These are phyloP conservation scores for Zosterops borbonicus DNA, from an alignment of 2,113 vertebrate genomes.

Conservation along the genomic window DNA sequence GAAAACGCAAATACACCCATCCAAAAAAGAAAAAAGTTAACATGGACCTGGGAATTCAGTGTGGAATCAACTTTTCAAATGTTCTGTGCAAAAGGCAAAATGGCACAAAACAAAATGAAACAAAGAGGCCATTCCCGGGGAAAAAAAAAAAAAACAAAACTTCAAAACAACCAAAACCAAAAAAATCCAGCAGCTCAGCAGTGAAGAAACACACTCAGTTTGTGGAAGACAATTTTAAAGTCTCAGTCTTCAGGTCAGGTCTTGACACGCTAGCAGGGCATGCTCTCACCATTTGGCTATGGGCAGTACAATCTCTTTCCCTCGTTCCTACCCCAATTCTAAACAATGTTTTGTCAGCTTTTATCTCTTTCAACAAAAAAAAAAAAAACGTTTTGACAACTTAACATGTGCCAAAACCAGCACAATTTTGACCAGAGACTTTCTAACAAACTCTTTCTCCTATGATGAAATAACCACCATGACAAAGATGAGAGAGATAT, in stretches of 20 bases:
- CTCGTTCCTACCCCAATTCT: neutral
- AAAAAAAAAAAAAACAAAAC: no score
- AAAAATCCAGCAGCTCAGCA: neutral
- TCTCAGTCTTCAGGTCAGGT: neutral
- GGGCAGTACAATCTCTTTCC: neutral
- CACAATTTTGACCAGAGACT: neutral
- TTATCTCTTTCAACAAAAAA: neutral
- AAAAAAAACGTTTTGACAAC: neutral
- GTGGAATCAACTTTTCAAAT: neutral
- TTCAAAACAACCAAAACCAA: no score
- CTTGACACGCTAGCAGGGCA: neutral
- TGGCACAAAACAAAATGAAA: neutral
- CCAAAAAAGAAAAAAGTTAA: neutral
- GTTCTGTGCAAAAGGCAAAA: neutral
- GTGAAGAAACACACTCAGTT: neutral
- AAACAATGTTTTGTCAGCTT: neutral
- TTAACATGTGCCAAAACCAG: neutral
- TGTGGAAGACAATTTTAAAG: neutral
- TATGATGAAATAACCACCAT: neutral
- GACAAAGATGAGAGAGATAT: neutral
- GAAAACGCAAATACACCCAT: neutral
- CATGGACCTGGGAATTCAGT: neutral
- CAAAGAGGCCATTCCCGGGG: neutral
- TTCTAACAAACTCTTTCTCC: neutral
- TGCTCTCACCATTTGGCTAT: neutral